Base-by-base conservation (phyloP, 35 echinoderm and acorn worm species). In the Holothuria glaberrima region DNA sequence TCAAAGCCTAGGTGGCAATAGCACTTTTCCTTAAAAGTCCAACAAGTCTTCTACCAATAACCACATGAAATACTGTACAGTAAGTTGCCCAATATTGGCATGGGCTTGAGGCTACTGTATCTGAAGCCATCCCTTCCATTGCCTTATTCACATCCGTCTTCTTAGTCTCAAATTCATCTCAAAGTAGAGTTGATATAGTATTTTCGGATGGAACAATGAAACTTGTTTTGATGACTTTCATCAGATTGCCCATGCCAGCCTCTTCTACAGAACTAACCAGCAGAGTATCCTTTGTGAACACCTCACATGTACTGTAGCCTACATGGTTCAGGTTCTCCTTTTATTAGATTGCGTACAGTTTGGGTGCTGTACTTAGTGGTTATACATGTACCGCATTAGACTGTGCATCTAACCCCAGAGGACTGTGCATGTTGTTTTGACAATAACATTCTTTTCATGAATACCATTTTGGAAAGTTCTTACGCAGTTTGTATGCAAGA, bases 301-400 rank as follows among this genome's bases (percentile, higher is more conserved):
- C 25, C n/a, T 69, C 3, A 2, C 66, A 25, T n/a, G n/a, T 54
- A 69, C 25, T 29, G 17, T 7, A 5, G 25, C 4, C 0, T n/a
- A n/a, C n/a, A n/a, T n/a, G n/a, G n/a, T 69, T 69, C 25, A 69
- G 66, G 25, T 69, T 69, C 66, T 69, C 22, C 25, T 17, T 69
- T 69, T 69, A 26, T 69, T 0, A 22, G 66, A 22, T 69, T 13
- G 25, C 25, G 25, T 4, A 25, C 19, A 69, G 19, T 69, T 69
- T 69, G n/a, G n/a, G n/a, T n/a, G n/a, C n/a, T n/a, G n/a, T n/a
- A n/a, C n/a, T n/a, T n/a, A n/a, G n/a, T n/a, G n/a, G n/a, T n/a
- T n/a, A n/a, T n/a, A n/a, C n/a, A n/a, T n/a, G n/a, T n/a, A n/a
- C n/a, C n/a, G n/a, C n/a, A n/a, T n/a, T n/a, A n/a, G n/a, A n/a